Percentiles rank a stretch among this genome's conserved stretches.
Evolutionary conservation across 2,888 invertebrate species (phyloP).

Genomic region (Drosophila eohydei): DNA sequence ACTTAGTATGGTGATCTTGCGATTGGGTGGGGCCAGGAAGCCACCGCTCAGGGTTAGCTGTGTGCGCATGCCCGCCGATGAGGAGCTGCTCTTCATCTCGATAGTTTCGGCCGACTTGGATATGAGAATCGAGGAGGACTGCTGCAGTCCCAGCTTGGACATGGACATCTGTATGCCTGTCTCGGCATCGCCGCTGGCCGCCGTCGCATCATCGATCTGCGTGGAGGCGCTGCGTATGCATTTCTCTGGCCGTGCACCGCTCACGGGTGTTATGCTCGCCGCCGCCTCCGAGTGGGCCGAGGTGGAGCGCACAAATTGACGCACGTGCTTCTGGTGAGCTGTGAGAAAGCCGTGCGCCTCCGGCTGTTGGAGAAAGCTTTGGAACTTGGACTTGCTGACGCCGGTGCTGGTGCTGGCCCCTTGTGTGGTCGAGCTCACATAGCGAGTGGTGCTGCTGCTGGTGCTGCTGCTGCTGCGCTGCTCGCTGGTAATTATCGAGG

Average conservation of each 20-base stretch:
- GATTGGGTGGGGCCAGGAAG: constrained; percentile 84
- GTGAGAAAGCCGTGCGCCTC: constrained; percentile 83
- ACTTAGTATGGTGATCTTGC: constrained; percentile 91
- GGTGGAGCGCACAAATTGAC: constrained; percentile 85
- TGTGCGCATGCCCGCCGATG: constrained; percentile 83
- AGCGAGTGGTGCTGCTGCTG: constrained; percentile 66
- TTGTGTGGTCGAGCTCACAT: constrained; percentile 52
- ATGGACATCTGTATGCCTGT: constrained; percentile 61
- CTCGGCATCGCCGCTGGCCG: constrained; percentile 46
- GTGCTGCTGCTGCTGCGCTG: constrained; percentile 71
- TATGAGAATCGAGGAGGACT: constrained; percentile 84
- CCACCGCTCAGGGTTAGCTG: constrained; percentile 84
- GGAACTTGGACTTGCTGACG: constrained; percentile 82
- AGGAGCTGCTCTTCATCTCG: constrained; percentile 83
- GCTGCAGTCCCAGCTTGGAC: constrained; percentile 82
- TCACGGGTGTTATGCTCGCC: constrained; percentile 55
- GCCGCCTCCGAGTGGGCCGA: constrained; percentile 85
- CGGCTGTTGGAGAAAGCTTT: constrained; percentile 84
- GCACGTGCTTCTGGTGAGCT: constrained; percentile 85
- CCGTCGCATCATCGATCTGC: constrained; percentile 83
- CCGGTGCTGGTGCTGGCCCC: constrained; percentile 34
- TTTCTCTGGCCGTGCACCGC: constrained; percentile 79
- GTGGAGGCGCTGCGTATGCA: constrained; percentile 84
- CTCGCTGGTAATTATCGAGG: constrained; percentile 82
- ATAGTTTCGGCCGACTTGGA: constrained; percentile 85